Conservation (phyloP, 2,113 vertebrate genomes). For the Sclerurus mexicanus region DNA sequence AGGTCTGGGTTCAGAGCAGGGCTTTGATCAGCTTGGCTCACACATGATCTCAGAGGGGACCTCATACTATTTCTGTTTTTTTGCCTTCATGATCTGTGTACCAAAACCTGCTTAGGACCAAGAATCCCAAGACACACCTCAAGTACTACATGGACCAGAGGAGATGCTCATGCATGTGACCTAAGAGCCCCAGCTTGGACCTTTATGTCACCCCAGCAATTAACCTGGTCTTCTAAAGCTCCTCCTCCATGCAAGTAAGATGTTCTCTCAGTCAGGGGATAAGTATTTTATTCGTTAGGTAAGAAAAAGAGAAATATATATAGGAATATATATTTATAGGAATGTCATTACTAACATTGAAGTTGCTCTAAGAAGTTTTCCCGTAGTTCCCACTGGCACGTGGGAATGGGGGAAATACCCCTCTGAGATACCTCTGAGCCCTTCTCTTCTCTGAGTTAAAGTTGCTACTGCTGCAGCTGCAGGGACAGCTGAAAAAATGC, state of each 20-base stretch:
- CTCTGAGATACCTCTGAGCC: not conserved
- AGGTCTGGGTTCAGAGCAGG: not conserved
- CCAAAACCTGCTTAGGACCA: not conserved
- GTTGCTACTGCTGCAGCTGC: not conserved
- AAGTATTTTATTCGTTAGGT: rapidly evolving
- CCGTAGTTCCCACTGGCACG: rapidly evolving
- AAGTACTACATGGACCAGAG: not conserved
- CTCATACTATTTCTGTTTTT: rapidly evolving
- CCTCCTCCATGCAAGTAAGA: not conserved
- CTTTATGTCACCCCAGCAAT: not conserved
- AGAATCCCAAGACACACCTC: not conserved
- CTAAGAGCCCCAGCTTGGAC: not conserved
- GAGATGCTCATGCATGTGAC: rapidly evolving
- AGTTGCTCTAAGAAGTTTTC: not conserved
- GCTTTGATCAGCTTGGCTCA: not conserved
- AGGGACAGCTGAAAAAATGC: slow-evolving; percentile 20
- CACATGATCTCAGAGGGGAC: not conserved
- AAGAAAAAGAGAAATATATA: not conserved
- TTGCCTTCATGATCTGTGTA: not conserved
- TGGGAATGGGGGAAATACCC: not conserved
- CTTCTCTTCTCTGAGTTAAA: not conserved
- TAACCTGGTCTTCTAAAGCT: not conserved
- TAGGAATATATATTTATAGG: not conserved
- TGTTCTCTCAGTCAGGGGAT: not conserved
- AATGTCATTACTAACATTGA: not conserved